phyloP scores from a whole-genome alignment of 2,888 invertebrate genomes.

The Anagyrus pseudococci region DNA sequence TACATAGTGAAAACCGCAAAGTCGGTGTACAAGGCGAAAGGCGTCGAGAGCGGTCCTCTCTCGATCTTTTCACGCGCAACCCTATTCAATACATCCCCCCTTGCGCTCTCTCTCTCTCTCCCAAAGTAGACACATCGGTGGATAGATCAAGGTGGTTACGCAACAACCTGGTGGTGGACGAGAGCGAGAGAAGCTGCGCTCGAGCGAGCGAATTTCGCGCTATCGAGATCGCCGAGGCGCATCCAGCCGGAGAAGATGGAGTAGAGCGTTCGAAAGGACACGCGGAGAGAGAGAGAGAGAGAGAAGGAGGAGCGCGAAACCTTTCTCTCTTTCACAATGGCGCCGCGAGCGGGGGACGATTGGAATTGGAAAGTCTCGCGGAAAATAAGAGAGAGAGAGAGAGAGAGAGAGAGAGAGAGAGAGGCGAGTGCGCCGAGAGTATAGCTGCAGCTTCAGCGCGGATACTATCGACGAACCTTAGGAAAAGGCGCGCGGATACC shows the following conservation, averaged over 20 bases:
- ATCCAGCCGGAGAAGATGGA: constrained; percentile 3
- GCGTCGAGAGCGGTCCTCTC: no score
- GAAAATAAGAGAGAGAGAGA: neutral
- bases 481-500: no score
- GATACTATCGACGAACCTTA: neutral
- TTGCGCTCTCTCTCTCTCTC: no score
- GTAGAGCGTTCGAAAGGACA: constrained; percentile 5
- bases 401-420: neutral
- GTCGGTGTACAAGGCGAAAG: no score
- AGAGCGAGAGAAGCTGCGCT: no score
- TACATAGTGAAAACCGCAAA: no score
- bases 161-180: no score
- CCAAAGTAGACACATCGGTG: no score
- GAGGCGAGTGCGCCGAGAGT: neutral
- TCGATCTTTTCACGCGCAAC: no score
- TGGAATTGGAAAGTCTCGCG: neutral
- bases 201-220: constrained; percentile 9
- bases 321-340: constrained; percentile 36
- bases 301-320: neutral
- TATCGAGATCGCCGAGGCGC: constrained; percentile 19
- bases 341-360: neutral
- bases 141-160: no score
- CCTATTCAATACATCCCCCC: no score
- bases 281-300: neutral
- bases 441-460: no score